A percentile compares a stretch with the other conserved stretches of the same genome.
These are phyloP conservation scores for Engystomops pustulosus DNA, from an alignment of 2,113 vertebrate species.

Conservation along the genomic window DNA sequence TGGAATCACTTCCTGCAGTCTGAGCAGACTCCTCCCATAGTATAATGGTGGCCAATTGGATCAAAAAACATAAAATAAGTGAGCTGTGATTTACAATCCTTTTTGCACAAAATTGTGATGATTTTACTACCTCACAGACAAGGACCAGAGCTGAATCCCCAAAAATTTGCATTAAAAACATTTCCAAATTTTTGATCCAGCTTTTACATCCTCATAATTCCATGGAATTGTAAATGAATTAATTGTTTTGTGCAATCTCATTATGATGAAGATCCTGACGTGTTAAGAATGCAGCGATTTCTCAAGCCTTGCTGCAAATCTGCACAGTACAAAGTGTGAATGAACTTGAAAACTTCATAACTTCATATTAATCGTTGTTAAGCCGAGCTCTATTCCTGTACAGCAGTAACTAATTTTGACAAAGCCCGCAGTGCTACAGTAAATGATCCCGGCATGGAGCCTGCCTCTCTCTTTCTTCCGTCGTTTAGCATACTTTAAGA, in stretches of 20 bases:
- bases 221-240: too few species aligned
- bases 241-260: too few species aligned
- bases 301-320: background rate
- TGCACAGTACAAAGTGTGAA: background rate
- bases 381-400: conserved; percentile 22
- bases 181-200: background rate
- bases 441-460: conserved; percentile 48
- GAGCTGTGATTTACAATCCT: too few species aligned
- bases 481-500: conserved; percentile 31
- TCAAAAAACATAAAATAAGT: too few species aligned
- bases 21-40: too few species aligned
- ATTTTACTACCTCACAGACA: background rate
- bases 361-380: conserved; percentile 34
- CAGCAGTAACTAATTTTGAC: conserved; percentile 37
- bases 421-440: conserved; percentile 30
- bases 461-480: background rate
- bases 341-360: conserved; percentile 32
- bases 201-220: background rate
- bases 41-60: too few species aligned
- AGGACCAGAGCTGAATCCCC: background rate
- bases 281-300: background rate
- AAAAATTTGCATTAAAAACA: too few species aligned
- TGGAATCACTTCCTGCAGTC: too few species aligned
- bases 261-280: background rate
- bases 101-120: too few species aligned